These are phyloP conservation scores for Cricetomys ansorgei DNA, from an alignment of 2,113 vertebrate species.

Conservation along the genomic window DNA sequence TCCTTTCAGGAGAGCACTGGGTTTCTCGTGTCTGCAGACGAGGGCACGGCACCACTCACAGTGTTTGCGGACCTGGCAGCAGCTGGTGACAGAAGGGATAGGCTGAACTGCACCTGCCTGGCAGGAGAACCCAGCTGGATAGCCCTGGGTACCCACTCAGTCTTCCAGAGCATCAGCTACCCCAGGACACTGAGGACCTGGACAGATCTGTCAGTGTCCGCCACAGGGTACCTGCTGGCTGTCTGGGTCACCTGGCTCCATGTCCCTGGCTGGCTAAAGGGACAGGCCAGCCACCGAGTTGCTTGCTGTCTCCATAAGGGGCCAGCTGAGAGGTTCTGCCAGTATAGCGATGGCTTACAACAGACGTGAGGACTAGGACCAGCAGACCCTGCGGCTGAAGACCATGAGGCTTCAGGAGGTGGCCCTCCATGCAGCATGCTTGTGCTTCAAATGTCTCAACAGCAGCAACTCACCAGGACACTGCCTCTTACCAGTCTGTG, in stretches of 20 bases:
- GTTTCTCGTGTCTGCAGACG: slow-evolving; percentile 88
- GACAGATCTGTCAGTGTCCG: neutral
- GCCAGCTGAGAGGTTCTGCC: neutral
- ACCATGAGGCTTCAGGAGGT: neutral
- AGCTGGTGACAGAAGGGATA: slow-evolving; percentile 83
- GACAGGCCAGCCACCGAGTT: neutral
- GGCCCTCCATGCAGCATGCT: neutral
- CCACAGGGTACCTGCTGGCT: neutral
- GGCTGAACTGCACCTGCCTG: neutral
- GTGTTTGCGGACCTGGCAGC: slow-evolving; percentile 90
- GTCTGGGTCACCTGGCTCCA: neutral
- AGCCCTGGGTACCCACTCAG: neutral
- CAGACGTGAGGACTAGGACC: neutral
- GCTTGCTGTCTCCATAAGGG: neutral
- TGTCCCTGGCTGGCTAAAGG: neutral
- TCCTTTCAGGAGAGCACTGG: slow-evolving; percentile 87
- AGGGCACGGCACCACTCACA: slow-evolving; percentile 87
- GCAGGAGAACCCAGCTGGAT: neutral
- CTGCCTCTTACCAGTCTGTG: neutral
- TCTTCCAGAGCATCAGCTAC: neutral
- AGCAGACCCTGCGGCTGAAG: neutral
- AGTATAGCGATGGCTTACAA: neutral
- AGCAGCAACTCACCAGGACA: neutral
- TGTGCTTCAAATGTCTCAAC: neutral
- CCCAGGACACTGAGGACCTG: neutral